Conservation (phyloP, 2,797 vertebrate genomes). For the Chloroceryle amazona region DNA sequence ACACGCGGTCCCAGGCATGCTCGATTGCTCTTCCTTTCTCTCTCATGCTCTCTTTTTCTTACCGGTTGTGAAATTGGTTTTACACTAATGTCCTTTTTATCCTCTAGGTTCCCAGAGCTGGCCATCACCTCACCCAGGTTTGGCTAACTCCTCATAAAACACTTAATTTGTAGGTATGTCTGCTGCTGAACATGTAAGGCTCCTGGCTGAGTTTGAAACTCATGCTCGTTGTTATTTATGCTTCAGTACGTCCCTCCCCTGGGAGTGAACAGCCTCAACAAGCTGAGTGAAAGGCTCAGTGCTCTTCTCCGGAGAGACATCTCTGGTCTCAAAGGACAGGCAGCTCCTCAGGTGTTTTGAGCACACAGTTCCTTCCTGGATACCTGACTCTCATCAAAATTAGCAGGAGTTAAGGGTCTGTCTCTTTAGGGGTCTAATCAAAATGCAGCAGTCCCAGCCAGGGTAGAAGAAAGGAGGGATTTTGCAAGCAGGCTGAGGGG, state of each 20-base stretch:
- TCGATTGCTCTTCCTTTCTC: not conserved
- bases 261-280: not conserved
- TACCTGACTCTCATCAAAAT: not conserved
- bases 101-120: not conserved
- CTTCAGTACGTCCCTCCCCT: not conserved
- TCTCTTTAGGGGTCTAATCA: not conserved
- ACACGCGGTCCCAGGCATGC: accelerated
- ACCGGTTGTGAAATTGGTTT: not conserved
- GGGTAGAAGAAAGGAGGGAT: not conserved
- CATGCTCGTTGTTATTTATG: not conserved
- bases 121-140: not conserved
- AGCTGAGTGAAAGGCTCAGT: not conserved
- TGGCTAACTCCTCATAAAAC: not conserved
- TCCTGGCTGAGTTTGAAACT: not conserved
- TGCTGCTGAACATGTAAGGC: not conserved
- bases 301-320: not conserved
- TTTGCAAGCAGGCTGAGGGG: not conserved
- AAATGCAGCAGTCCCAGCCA: not conserved
- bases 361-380: not conserved
- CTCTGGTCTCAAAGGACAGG: not conserved
- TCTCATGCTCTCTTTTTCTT: not conserved
- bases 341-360: not conserved
- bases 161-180: not conserved
- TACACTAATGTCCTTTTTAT: not conserved
- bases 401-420: not conserved